These are phyloP conservation scores for Myrmophylax atrothorax DNA, from an alignment of 2,113 vertebrate genomes.

Conservation along the genomic window DNA sequence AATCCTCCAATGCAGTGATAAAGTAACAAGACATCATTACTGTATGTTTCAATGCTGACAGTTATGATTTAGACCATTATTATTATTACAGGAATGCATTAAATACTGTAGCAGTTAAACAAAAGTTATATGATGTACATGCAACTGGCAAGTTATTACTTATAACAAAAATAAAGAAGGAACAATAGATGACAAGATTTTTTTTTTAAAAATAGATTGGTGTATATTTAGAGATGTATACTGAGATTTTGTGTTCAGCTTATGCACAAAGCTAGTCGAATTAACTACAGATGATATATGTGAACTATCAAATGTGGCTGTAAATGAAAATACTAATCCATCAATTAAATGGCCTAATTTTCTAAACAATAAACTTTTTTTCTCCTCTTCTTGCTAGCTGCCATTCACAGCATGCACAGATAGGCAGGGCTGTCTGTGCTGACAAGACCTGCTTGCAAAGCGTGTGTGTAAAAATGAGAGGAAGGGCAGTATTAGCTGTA, in stretches of 20 bases:
- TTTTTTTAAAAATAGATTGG: not conserved
- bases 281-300: not conserved
- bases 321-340: not conserved
- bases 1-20: not conserved
- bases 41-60: not conserved
- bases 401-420: not conserved
- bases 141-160: not conserved
- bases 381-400: not conserved
- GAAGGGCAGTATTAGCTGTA: rapidly evolving
- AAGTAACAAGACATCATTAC: not conserved
- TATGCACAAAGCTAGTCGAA: not conserved
- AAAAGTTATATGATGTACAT: not conserved
- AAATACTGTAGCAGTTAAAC: not conserved
- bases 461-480: not conserved
- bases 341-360: not conserved
- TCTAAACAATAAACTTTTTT: not conserved
- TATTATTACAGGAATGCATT: not conserved
- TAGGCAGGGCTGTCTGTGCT: not conserved
- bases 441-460: not conserved
- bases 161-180: not conserved
- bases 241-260: not conserved
- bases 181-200: not conserved
- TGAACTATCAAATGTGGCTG: not conserved
- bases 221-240: not conserved
- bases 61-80: not conserved